These are phyloP conservation scores for Maniola jurtina DNA, from an alignment of 1,140 invertebrate genomes.

Conservation along the genomic window DNA sequence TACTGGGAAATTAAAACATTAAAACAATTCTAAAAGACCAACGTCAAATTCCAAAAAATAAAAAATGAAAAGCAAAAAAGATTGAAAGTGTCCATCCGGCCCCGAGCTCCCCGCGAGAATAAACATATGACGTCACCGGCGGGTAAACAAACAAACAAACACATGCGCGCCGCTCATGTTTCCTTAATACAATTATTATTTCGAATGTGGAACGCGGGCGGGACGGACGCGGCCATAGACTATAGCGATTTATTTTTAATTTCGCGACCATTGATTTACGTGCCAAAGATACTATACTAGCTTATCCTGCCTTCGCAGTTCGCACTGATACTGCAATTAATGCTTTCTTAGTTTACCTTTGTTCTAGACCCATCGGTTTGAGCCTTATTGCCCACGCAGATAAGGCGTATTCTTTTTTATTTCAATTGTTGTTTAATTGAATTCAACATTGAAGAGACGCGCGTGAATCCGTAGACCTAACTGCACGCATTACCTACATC, in stretches of 20 bases:
- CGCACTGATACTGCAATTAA: no score
- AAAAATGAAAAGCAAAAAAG: background rate
- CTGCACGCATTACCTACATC: no score
- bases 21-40: no score
- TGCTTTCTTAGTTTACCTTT: no score
- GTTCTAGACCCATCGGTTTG: no score
- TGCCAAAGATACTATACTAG: background rate
- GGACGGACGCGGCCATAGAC: conserved; percentile 47
- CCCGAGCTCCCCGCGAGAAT: conserved; percentile 72
- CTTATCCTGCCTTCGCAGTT: conserved; percentile 8
- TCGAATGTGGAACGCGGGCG: conserved; percentile 70
- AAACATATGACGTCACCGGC: conserved; percentile 79
- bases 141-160: conserved; percentile 81
- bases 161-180: conserved; percentile 79
- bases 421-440: no score
- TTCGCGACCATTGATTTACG: conserved; percentile 15
- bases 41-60: no score
- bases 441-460: no score
- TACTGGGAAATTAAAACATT: no score
- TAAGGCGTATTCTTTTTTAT: no score
- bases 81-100: conserved; percentile 18
- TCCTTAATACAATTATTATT: conserved; percentile 80
- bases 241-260: conserved; percentile 62
- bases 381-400: no score
- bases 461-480: no score